Percentiles rank a stretch among this genome's conserved stretches.
phyloP scores from a whole-genome alignment of 2,888 invertebrate genomes.

The Lasius platythorax region DNA sequence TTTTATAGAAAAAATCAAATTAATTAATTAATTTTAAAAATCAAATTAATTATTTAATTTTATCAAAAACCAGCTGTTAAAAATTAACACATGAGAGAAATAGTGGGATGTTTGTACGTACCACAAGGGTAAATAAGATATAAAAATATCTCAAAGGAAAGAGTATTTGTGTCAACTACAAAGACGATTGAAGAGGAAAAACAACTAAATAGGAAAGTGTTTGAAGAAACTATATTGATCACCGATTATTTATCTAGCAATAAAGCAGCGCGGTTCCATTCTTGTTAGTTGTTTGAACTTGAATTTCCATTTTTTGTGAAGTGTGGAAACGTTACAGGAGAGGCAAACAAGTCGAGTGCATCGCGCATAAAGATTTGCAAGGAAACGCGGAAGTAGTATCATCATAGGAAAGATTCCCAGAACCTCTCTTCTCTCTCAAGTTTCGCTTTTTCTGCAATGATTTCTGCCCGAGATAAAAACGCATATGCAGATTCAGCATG shows the following conservation, averaged over 20 bases:
- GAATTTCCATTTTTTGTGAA: background rate
- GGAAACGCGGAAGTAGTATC: background rate
- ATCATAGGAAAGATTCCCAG: constrained; percentile 1
- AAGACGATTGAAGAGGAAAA: constrained; percentile 6
- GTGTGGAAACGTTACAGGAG: background rate
- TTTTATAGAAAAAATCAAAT: background rate
- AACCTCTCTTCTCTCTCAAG: background rate
- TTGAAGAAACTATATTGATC: constrained; percentile 1
- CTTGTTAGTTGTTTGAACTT: constrained; percentile 36
- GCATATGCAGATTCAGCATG: background rate
- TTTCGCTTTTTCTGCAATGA: background rate
- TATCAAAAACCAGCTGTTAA: background rate
- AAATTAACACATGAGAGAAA: background rate
- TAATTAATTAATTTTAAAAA: background rate
- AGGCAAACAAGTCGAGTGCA: constrained; percentile 13
- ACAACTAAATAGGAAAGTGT: constrained; percentile 17
- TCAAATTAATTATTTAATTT: background rate
- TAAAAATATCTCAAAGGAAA: constrained; percentile 22
- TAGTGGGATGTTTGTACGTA: background rate
- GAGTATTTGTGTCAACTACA: constrained; percentile 7
- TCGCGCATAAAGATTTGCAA: background rate
- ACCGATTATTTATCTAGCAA: constrained; percentile 34
- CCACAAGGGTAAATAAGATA: constrained; percentile 14
- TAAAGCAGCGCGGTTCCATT: constrained; percentile 11
- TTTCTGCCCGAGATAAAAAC: background rate